Conservation (phyloP, 2,888 invertebrate species). For the Oscheius myriophilus region DNA sequence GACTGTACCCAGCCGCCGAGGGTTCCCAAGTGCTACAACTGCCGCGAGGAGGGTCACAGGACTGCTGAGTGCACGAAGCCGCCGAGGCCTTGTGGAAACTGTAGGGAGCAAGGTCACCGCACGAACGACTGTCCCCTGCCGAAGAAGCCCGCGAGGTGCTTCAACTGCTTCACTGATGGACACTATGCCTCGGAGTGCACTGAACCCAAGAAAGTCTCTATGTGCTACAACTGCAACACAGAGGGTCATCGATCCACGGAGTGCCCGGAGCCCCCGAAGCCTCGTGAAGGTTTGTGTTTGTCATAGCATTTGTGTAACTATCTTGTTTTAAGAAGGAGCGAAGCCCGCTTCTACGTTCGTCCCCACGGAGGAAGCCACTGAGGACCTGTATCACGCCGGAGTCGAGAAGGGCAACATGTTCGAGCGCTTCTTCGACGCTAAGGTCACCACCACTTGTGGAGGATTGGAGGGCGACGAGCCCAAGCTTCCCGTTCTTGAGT, state of each 20-base stretch:
- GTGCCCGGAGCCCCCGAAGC: constrained; percentile 37
- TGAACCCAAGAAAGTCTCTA: constrained; percentile 26
- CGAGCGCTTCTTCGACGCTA: constrained; percentile 49
- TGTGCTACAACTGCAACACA: constrained; percentile 43
- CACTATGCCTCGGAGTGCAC: constrained; percentile 34
- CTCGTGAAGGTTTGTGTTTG: neutral
- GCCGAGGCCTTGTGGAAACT: constrained; percentile 28
- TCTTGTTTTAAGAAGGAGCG: neutral
- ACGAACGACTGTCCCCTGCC: constrained; percentile 34
- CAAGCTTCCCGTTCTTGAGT: constrained; percentile 76
- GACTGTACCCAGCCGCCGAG: too few species aligned
- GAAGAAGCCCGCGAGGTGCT: constrained; percentile 14
- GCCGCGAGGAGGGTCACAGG: constrained; percentile 44
- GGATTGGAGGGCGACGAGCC: neutral
- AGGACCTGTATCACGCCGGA: constrained; percentile 3
- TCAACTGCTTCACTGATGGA: constrained; percentile 34
- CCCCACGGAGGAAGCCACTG: constrained; percentile 7
- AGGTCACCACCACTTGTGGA: constrained; percentile 23
- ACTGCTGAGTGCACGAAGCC: constrained; percentile 39
- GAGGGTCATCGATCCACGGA: constrained; percentile 44
- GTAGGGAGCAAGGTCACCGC: constrained; percentile 43
- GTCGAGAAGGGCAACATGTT: constrained; percentile 33
- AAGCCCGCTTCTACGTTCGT: constrained; percentile 17
- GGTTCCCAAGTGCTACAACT: constrained; percentile 41
- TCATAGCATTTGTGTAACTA: neutral